Base-by-base conservation (phyloP, 2,888 invertebrate species). In the Eubasilissa splendida region DNA sequence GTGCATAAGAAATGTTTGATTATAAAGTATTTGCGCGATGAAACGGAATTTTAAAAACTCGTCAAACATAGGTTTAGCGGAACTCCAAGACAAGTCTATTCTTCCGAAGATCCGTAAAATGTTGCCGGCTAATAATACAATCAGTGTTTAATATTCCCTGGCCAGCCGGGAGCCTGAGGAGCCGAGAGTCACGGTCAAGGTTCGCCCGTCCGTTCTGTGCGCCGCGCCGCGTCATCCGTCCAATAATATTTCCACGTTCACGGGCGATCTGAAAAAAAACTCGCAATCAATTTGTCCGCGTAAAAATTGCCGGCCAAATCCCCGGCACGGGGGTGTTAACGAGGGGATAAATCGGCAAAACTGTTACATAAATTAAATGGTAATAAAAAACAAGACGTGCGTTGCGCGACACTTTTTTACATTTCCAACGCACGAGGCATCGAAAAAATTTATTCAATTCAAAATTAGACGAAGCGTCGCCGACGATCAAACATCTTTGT, bases 211-310 rank as follows among this genome's bases (percentile, higher is more conserved):
- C 33, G 22, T 22, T 22, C 68, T 5, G 68, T 14, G 59, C 58
- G n/a, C 33, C 54, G 54, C 56, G 33, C 33, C 22, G 22, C 22
- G 22, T 22, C 22, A 52, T 10, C 22, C 71, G 14, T 14, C 31
- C 53, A 54, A 54, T 8, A 12, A 71, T 54, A 54, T 31, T 42
- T 71, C 53, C 12, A 68, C 14, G 31, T 68, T 68, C 52, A 68
- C 22, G 53, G 71, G 22, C 71, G 71, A 53, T 71, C 22, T 10
- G 22, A 22, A 3, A 33, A 73, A 73, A 74, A 59, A 73, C 8
- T 4, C 59, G 74, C 74, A 33, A 74, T 74, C 42, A 74, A 59
- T 59, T 59, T 59, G 74, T 74, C 74, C 50, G 59, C 74, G 59
- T 33, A 42, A 59, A 74, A 14, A 7, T 22, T 14, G 42, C 59